Evolutionary conservation across 2,797 vertebrate genomes (phyloP), one percentile per base, ranked within the genome.

Genomic region (Margarornis squamiger): DNA sequence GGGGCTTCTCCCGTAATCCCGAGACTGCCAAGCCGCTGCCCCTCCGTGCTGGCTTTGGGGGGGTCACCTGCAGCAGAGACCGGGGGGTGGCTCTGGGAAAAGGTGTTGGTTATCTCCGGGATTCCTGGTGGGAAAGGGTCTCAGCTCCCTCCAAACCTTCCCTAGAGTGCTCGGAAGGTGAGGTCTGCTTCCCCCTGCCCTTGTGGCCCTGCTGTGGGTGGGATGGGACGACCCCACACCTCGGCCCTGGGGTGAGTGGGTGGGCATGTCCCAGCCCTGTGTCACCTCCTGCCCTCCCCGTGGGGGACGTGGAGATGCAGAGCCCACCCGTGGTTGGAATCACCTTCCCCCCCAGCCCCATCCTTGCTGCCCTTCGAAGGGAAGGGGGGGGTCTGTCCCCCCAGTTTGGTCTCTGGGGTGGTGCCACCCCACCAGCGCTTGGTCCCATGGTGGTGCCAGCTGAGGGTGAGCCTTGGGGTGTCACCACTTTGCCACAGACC

Each of bases 21-120:
- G 3, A 29, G 62, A 27, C 45, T 57, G 43, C 13, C 0, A 18
- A 63, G 38, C 10, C 24, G 30, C 45, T 29, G 38, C 27, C 15
- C 14, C 54, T 41, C 38, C 0, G 0, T 7, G 8, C 3, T 0
- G 0, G 39, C 4, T 10, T 16, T 2, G 21, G 34, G 82, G 82
- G 61, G 67, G n/a, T 59, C 54, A 1, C 71, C 61, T 9, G 62
- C 21, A 27, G n/a, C 8, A 1, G 3, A n/a, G 57, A 57, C 8
- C 0, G 1, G 51, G 61, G 16, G 61, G 51, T 22, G 41, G 51
- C 76, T n/a, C 68, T 41, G 52, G 21, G 80, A 20, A 49, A 58
- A 36, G 38, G 26, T 58, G 39, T 41, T 85, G 32, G 71, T 73
- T 79, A 32, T 66, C 63, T 32, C 52, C 0, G 2, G 43, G 43